These are phyloP conservation scores for Andrena flavipes DNA, from an alignment of 2,888 invertebrate genomes.

Conservation along the genomic window DNA sequence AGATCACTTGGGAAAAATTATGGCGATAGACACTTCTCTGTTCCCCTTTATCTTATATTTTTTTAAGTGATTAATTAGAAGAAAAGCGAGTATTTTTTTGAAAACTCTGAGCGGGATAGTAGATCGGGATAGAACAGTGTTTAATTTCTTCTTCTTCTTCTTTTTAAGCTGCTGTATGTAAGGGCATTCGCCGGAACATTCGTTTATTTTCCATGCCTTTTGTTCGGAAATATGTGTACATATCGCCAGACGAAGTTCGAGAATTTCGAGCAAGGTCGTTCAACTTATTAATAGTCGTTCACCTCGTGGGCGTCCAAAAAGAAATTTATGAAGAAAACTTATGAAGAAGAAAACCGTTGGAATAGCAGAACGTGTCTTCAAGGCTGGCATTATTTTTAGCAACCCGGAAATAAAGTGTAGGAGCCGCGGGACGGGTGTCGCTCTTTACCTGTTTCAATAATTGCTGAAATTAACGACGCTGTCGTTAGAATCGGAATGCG, in stretches of 20 bases:
- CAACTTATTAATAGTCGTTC: slow-evolving; percentile 61
- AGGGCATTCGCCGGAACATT: not conserved
- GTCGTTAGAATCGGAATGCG: not conserved
- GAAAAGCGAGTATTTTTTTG: not conserved
- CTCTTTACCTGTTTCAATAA: slow-evolving; percentile 37
- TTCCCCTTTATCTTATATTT: too few species aligned
- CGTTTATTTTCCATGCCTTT: not conserved
- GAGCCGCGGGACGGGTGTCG: slow-evolving; percentile 9
- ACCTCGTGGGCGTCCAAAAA: slow-evolving; percentile 35
- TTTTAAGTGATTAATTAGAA: too few species aligned
- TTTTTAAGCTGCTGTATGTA: not conserved
- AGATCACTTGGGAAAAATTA: not conserved
- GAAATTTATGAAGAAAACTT: slow-evolving; percentile 55
- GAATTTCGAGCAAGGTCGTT: slow-evolving; percentile 49
- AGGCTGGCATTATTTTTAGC: slow-evolving; percentile 62
- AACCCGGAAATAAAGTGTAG: slow-evolving; percentile 60
- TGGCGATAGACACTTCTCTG: too few species aligned
- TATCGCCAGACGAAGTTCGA: slow-evolving; percentile 13
- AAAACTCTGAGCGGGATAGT: not conserved
- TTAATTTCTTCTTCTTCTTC: too few species aligned
- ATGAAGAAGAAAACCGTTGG: slow-evolving; percentile 57
- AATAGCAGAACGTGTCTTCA: slow-evolving; percentile 59
- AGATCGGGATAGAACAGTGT: not conserved
- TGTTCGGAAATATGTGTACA: not conserved
- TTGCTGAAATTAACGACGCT: not conserved